A percentile compares a stretch with the other conserved stretches of the same genome.
These are phyloP conservation scores for Nomada fabriciana DNA, from an alignment of 2,888 invertebrate species.

Conservation along the genomic window DNA sequence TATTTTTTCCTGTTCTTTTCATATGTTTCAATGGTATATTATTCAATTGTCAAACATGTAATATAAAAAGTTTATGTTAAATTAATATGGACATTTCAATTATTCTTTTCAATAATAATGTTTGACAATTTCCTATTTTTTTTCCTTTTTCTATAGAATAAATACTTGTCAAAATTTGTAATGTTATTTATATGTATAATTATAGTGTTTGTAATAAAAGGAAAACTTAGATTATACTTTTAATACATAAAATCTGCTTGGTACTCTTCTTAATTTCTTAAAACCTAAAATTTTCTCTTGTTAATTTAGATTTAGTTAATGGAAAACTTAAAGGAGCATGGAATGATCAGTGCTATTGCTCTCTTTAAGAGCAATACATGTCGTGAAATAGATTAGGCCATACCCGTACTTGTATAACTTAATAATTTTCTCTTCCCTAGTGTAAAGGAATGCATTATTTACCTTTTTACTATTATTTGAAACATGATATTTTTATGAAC, in stretches of 20 bases:
- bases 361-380: slow-evolving; percentile 58
- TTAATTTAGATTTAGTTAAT: slow-evolving; percentile 56
- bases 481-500: slow-evolving; percentile 73
- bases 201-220: slow-evolving; percentile 26
- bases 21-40: slow-evolving; percentile 38
- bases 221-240: slow-evolving; percentile 38
- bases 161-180: slow-evolving; percentile 23
- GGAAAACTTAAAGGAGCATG: slow-evolving; percentile 65
- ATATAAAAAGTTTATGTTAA: slow-evolving; percentile 36
- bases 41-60: slow-evolving; percentile 40
- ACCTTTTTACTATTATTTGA: slow-evolving; percentile 57
- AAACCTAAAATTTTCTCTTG: slow-evolving; percentile 48
- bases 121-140: slow-evolving; percentile 20
- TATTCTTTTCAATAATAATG: slow-evolving; percentile 16
- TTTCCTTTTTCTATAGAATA: slow-evolving; percentile 11
- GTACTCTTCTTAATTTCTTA: slow-evolving; percentile 61
- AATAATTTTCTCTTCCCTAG: slow-evolving; percentile 58
- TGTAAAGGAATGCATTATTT: slow-evolving; percentile 65
- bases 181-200: slow-evolving; percentile 17
- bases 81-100: slow-evolving; percentile 36
- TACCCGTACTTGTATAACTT: slow-evolving; percentile 43
- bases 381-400: slow-evolving; percentile 67
- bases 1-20: slow-evolving; percentile 43
- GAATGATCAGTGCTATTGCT: slow-evolving; percentile 71
- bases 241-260: slow-evolving; percentile 64